Conservation (phyloP, 2,113 vertebrate genomes). For the Oriolus oriolus region DNA sequence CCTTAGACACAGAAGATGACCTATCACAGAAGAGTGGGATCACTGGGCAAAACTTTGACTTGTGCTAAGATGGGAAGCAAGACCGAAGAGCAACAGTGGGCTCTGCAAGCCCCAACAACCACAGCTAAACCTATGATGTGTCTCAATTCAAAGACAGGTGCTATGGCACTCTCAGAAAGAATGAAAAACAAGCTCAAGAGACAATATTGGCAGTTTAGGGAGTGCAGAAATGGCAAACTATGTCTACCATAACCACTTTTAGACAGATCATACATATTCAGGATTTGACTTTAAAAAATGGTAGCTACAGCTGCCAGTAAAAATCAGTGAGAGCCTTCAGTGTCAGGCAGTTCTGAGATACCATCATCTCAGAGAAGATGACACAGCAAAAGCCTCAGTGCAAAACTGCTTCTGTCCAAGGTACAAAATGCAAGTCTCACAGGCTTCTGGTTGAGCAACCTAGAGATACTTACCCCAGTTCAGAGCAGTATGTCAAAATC, state of each 20-base stretch:
- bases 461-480: neutral
- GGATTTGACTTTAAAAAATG: neutral
- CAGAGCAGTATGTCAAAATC: neutral
- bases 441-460: neutral
- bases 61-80: neutral
- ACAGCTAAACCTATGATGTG: neutral
- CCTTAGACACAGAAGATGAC: accelerated
- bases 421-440: neutral
- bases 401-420: neutral
- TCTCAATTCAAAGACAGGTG: neutral
- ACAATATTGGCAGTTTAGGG: neutral
- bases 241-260: neutral
- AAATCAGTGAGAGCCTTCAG: neutral
- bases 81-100: neutral
- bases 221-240: neutral
- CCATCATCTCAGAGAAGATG: neutral
- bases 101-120: neutral
- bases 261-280: neutral
- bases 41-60: neutral
- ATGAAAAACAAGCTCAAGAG: neutral
- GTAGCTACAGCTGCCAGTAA: neutral
- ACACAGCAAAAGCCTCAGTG: neutral
- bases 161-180: neutral
- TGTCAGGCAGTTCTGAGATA: neutral
- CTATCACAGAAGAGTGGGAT: neutral